Evolutionary conservation across 2,797 vertebrate species (phyloP).

Genomic region (Gorsachius magnificus): DNA sequence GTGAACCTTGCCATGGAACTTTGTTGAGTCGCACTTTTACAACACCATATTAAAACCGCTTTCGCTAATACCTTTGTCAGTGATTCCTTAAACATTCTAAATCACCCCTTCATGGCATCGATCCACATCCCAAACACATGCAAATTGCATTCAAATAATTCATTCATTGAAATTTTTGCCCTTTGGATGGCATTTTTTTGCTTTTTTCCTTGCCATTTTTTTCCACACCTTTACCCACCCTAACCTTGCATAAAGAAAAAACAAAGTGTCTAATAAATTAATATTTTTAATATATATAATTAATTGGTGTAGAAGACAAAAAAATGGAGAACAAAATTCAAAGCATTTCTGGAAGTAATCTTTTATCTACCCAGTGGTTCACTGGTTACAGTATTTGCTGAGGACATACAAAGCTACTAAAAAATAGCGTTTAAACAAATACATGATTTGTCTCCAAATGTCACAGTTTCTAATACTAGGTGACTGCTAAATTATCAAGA

Average conservation of each 20-base stretch:
- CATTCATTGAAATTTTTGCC: background rate
- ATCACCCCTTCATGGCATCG: no score
- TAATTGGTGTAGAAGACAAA: background rate
- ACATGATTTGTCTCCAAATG: background rate
- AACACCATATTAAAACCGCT: no score
- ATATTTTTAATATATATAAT: background rate
- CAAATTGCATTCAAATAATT: background rate
- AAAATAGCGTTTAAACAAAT: background rate
- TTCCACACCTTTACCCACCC: background rate
- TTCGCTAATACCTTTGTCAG: no score
- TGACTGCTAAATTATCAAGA: background rate
- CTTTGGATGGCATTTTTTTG: background rate
- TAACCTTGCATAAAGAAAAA: background rate
- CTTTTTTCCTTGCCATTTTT: background rate
- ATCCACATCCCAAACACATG: background rate
- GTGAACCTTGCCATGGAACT: no score
- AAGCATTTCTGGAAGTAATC: background rate
- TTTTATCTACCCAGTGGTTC: background rate
- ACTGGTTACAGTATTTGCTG: background rate
- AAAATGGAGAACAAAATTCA: background rate
- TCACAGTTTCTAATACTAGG: background rate
- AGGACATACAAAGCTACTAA: background rate
- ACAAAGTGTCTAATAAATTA: background rate
- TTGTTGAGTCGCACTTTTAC: no score
- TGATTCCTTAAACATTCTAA: no score